Evolutionary conservation across 1,140 invertebrate genomes (phyloP), one percentile per base, ranked within the genome.

Genomic region (Bombus picipes): DNA sequence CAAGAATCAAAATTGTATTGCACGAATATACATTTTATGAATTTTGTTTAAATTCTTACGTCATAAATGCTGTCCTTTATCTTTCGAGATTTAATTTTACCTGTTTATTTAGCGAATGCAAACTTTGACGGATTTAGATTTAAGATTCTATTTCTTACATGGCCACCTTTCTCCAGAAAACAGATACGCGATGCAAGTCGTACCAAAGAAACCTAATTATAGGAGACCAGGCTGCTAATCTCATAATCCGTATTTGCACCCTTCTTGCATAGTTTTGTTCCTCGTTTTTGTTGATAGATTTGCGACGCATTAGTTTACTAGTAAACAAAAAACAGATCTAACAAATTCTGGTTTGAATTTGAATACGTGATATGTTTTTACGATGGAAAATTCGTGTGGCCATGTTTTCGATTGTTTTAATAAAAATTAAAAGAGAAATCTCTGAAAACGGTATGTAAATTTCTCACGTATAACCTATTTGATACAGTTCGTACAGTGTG

Each of bases 121-220:
- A 75, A 25, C 8, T 43, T 22, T 12, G 2, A 12, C 32, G 25
- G 32, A 25, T 75, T 25, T 34, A n/a, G 32, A 53, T 53, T 25
- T 34, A 75, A 53, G 22, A 13, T 57, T 3, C 73, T n/a, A 5
- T 13, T 75, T 18, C 22, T 75, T 15, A 28, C 18, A 28, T 3
- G 22, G 12, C 4, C 12, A 34, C 5, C 22, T 75, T 53, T 8
- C 43, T 34, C 10, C 13, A 37, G 32, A 28, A 32, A 12, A 13
- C 43, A n/a, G 47, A 22, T 28, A 37, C 9, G 43, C 73, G 25
- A 57, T 53, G 73, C 32, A 53, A 43, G 1, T 75, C 32, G 47
- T 53, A 34, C 10, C 32, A 28, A 75, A 53, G 73, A 39, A 75
- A 72, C 47, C 32, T 75, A 53, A 75, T 75, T 75, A 75, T 53